Evolutionary conservation across 1,140 invertebrate genomes (phyloP).

Genomic region (Drosophila eugracilis): DNA sequence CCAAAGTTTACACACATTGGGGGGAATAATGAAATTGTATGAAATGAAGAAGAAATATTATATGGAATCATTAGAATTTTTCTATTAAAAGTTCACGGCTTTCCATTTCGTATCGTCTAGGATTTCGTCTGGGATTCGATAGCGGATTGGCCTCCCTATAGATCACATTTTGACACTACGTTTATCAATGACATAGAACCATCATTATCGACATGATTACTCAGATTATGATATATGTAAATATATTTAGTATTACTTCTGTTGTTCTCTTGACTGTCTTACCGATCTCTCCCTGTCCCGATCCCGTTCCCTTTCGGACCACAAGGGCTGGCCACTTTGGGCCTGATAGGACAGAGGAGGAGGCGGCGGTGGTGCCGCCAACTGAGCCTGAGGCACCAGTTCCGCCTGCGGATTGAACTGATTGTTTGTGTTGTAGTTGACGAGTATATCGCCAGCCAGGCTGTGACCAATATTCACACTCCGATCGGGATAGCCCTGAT

Average conservation of each 20-base stretch:
- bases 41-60: neutral
- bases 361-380: conserved; percentile 56
- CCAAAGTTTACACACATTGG: too few species aligned
- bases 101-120: conserved; percentile 11
- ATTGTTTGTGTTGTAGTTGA: conserved; percentile 70
- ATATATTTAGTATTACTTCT: conserved; percentile 7
- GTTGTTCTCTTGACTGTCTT: conserved; percentile 34
- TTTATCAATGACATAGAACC: conserved; percentile 57
- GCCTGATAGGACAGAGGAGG: conserved; percentile 75
- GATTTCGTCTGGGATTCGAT: conserved; percentile 13
- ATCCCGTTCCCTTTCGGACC: conserved; percentile 42
- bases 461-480: conserved; percentile 63
- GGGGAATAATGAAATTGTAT: neutral
- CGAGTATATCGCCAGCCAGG: conserved; percentile 63
- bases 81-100: neutral
- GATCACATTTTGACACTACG: conserved; percentile 61
- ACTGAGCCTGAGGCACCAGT: conserved; percentile 83
- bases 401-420: conserved; percentile 89
- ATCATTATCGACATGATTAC: conserved; percentile 16
- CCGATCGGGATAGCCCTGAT: conserved; percentile 58
- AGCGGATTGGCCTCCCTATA: conserved; percentile 7
- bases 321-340: conserved; percentile 60
- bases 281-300: conserved; percentile 19
- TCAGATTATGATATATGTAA: neutral
- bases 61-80: neutral